Conservation (phyloP, 2,113 vertebrate species). For the Cyrtonyx montezumae region DNA sequence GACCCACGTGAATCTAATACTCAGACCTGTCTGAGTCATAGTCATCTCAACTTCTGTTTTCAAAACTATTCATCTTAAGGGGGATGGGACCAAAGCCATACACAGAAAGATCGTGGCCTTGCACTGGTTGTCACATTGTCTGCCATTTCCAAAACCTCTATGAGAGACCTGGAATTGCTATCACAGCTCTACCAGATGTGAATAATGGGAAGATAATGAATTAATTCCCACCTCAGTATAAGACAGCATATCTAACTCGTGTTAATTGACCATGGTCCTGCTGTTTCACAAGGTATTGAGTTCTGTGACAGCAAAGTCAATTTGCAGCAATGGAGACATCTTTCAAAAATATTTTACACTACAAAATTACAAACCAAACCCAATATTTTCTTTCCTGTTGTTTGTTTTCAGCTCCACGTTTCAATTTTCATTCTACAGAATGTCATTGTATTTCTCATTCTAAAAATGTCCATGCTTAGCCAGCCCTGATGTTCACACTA, state of each 20-base stretch:
- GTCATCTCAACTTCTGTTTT: background rate
- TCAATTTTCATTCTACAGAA: background rate
- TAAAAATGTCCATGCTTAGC: background rate
- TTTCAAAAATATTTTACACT: background rate
- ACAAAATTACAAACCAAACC: background rate
- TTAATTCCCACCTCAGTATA: background rate
- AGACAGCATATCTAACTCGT: background rate
- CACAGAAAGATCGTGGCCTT: background rate
- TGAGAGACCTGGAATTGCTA: background rate
- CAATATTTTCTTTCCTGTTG: background rate
- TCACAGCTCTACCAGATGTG: background rate
- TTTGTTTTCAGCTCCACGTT: background rate
- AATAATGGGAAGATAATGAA: background rate
- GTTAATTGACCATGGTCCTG: background rate
- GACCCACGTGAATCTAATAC: background rate
- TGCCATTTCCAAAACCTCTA: background rate
- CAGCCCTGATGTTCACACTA: background rate
- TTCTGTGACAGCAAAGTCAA: background rate
- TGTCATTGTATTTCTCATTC: background rate
- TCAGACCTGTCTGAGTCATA: background rate
- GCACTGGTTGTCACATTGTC: background rate
- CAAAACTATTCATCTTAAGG: background rate
- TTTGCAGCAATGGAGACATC: background rate
- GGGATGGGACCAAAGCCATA: background rate
- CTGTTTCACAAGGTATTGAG: background rate